Evolutionary conservation across 1,140 invertebrate species (phyloP).

Genomic region (Scaptomyza montana): DNA sequence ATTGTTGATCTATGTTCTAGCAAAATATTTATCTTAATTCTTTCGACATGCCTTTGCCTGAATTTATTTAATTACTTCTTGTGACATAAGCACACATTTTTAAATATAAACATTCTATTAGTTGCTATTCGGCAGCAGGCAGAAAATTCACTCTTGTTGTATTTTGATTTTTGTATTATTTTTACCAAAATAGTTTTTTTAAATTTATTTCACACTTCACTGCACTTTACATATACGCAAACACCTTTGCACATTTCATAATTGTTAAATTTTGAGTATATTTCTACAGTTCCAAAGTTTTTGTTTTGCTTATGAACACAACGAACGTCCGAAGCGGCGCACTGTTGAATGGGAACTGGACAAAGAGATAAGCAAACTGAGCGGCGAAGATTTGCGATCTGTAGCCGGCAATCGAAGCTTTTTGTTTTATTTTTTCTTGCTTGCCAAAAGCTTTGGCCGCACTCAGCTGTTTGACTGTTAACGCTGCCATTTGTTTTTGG

Average conservation of each 20-base stretch:
- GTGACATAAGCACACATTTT: slow-evolving; percentile 34
- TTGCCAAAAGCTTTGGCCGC: slow-evolving; percentile 51
- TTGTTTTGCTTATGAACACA: not conserved
- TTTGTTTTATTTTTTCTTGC: not conserved
- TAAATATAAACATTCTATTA: slow-evolving; percentile 19
- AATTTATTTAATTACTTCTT: slow-evolving; percentile 59
- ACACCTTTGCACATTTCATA: slow-evolving; percentile 31
- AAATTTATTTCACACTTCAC: slow-evolving; percentile 17
- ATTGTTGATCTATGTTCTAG: slow-evolving; percentile 57
- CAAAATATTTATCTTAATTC: slow-evolving; percentile 54
- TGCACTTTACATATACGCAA: slow-evolving; percentile 18
- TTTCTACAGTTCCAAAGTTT: slow-evolving; percentile 3
- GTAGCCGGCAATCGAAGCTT: slow-evolving; percentile 49
- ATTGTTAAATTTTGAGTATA: not conserved
- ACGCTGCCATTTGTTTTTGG: slow-evolving; percentile 31
- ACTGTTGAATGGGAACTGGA: slow-evolving; percentile 65
- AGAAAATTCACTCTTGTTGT: slow-evolving; percentile 14
- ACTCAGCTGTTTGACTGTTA: slow-evolving; percentile 77
- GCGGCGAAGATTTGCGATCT: slow-evolving; percentile 26
- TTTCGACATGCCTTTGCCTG: slow-evolving; percentile 49
- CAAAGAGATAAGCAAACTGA: slow-evolving; percentile 44
- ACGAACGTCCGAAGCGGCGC: slow-evolving; percentile 60
- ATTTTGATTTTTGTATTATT: not conserved
- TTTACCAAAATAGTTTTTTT: slow-evolving; percentile 25
- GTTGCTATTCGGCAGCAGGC: slow-evolving; percentile 24